A percentile compares a stretch with the other conserved stretches of the same genome.
Evolutionary conservation across 2,888 invertebrate genomes (phyloP).

Genomic region (Mythimna vitellina): DNA sequence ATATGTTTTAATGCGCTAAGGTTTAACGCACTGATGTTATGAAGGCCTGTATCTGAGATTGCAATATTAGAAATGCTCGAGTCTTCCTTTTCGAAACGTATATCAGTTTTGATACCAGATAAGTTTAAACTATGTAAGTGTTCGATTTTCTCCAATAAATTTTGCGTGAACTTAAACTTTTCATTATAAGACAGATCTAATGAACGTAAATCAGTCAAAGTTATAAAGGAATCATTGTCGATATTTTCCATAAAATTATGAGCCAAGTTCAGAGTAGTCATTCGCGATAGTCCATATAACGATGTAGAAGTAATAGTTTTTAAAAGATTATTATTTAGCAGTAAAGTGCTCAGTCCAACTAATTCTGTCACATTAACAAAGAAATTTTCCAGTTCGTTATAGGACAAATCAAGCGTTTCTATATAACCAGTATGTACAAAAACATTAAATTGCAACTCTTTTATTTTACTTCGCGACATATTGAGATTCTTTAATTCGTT

Average conservation of each 20-base stretch:
- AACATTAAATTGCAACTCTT: constrained; percentile 74
- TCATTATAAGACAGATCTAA: constrained; percentile 79
- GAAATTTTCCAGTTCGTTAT: constrained; percentile 74
- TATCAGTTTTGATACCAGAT: constrained; percentile 68
- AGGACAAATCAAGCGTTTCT: constrained; percentile 78
- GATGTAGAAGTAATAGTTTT: constrained; percentile 63
- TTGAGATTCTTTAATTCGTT: constrained; percentile 73
- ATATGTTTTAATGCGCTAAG: constrained; percentile 67
- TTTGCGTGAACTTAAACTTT: constrained; percentile 67
- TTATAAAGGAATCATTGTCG: constrained; percentile 65
- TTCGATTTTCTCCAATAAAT: constrained; percentile 58
- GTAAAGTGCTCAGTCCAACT: constrained; percentile 66
- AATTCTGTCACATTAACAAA: constrained; percentile 75
- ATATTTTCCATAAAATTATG: constrained; percentile 71
- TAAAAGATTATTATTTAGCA: constrained; percentile 77
- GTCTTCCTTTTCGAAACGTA: constrained; percentile 65
- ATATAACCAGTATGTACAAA: constrained; percentile 74
- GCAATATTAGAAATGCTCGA: constrained; percentile 65
- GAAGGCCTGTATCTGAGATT: constrained; percentile 70
- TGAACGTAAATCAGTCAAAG: constrained; percentile 65
- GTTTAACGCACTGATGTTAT: constrained; percentile 68
- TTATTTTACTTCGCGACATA: constrained; percentile 75
- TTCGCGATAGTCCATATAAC: constrained; percentile 65
- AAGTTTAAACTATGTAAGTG: constrained; percentile 69
- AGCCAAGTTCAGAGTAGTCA: constrained; percentile 71